phyloP scores from a whole-genome alignment of 1,140 invertebrate species.

The Eriocheir sinensis region DNA sequence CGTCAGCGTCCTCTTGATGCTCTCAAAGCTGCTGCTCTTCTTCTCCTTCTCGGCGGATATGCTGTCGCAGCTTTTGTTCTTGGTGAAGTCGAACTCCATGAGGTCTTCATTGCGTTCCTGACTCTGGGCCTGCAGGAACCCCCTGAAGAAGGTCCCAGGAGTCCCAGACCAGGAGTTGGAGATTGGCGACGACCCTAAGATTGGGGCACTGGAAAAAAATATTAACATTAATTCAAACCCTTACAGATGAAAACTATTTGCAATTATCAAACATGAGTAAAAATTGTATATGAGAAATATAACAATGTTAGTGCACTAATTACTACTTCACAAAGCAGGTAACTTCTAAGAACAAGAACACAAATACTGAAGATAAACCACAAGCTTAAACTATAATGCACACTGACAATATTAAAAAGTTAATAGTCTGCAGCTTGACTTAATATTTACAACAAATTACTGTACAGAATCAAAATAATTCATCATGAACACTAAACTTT shows the following conservation, averaged over 20 bases:
- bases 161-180: constrained; percentile 78
- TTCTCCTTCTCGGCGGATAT: constrained; percentile 78
- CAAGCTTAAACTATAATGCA: no score
- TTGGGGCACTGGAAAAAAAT: constrained; percentile 76
- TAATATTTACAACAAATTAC: no score
- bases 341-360: no score
- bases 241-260: background rate
- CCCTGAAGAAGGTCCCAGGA: constrained; percentile 76
- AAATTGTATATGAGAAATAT: background rate
- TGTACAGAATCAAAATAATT: no score
- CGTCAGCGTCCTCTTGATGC: constrained; percentile 73
- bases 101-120: constrained; percentile 75
- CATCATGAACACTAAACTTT: no score
- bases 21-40: constrained; percentile 77
- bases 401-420: no score
- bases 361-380: no score
- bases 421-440: no score
- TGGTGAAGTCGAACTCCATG: constrained; percentile 78
- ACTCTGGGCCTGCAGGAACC: constrained; percentile 69
- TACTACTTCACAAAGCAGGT: no score
- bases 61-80: constrained; percentile 78
- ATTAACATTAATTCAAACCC: constrained; percentile 5
- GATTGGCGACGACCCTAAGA: constrained; percentile 77
- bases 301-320: no score
- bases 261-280: background rate